Conservation (phyloP, 1,140 invertebrate species). For the Atta texana region DNA sequence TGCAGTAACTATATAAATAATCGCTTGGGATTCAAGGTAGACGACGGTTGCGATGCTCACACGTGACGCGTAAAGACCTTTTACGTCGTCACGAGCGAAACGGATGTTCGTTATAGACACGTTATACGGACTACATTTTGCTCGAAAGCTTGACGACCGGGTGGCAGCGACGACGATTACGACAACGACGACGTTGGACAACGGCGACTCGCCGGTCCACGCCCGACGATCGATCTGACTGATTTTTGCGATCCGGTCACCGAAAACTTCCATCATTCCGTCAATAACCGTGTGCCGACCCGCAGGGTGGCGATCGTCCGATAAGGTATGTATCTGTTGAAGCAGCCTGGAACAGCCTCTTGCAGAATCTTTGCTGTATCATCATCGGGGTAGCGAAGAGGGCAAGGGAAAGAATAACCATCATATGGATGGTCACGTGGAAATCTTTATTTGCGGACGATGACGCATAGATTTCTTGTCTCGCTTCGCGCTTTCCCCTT, state of each 20-base stretch:
- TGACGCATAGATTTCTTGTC: background rate
- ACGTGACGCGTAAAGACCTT: conserved; percentile 53
- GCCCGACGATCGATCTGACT: conserved; percentile 81
- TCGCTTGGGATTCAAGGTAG: background rate
- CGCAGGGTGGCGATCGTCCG: conserved; percentile 86
- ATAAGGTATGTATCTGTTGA: conserved; percentile 79
- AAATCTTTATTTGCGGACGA: background rate
- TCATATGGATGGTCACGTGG: background rate
- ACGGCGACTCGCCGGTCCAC: conserved; percentile 59
- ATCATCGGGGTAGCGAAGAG: background rate
- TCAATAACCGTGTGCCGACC: conserved; percentile 86
- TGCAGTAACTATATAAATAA: too few species aligned
- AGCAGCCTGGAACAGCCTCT: too few species aligned
- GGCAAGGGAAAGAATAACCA: background rate
- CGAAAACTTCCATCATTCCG: conserved; percentile 86
- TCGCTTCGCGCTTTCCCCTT: background rate
- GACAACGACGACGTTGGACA: conserved; percentile 69
- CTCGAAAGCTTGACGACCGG: conserved; percentile 74
- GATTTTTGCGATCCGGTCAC: conserved; percentile 86
- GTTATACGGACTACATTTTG: conserved; percentile 64
- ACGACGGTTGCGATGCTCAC: conserved; percentile 35
- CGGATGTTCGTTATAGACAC: conserved; percentile 80
- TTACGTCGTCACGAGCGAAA: conserved; percentile 61
- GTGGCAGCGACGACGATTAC: conserved; percentile 77
- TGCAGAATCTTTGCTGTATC: too few species aligned